Evolutionary conservation across 2,797 vertebrate genomes (phyloP).

Genomic region (Gallinago solitaria): DNA sequence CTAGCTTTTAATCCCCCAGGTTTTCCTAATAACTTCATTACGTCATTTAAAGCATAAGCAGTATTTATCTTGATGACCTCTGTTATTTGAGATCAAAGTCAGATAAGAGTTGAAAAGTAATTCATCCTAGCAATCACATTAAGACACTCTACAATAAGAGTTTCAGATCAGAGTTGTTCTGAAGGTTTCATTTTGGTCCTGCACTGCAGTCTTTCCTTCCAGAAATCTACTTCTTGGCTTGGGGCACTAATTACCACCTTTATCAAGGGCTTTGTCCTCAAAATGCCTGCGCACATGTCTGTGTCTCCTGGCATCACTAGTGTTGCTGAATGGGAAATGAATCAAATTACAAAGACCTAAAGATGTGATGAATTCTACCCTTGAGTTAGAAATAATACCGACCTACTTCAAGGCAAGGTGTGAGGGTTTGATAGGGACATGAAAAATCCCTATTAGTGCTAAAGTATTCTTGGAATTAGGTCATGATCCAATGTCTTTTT

Average conservation of each 20-base stretch:
- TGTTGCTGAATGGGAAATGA: not conserved
- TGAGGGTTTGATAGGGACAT: not conserved
- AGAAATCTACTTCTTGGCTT: not conserved
- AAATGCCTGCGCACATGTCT: not conserved
- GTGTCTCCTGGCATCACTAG: not conserved
- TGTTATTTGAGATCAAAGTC: conserved; percentile 34
- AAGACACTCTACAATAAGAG: not conserved
- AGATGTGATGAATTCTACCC: not conserved
- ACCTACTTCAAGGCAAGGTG: not conserved
- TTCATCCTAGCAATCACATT: not conserved
- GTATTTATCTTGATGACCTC: conserved; percentile 23
- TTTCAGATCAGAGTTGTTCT: not conserved
- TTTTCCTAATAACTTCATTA: not conserved
- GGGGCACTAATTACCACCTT: not conserved
- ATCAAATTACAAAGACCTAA: not conserved
- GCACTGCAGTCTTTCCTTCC: not conserved
- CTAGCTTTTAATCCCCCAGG: conserved; percentile 6
- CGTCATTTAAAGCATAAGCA: not conserved
- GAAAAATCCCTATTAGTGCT: not conserved
- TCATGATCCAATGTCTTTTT: not conserved
- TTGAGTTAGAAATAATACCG: not conserved
- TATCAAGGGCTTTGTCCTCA: not conserved
- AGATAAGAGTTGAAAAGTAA: conserved; percentile 22
- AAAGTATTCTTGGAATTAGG: not conserved
- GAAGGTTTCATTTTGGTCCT: not conserved